phyloP scores from a whole-genome alignment of 2,888 invertebrate species.

The Epirrhoe tristata region DNA sequence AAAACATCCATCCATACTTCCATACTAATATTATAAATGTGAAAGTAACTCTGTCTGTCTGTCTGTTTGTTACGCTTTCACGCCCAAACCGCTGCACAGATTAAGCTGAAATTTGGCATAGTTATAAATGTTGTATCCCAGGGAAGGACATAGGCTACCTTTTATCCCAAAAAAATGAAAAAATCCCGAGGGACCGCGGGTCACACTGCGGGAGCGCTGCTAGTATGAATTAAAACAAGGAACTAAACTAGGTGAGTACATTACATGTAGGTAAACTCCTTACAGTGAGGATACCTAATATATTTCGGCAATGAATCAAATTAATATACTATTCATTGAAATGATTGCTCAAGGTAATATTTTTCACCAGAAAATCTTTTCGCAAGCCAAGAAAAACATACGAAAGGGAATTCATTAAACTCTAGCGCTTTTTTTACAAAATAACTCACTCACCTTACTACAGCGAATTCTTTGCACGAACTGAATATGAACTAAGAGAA shows the following conservation, averaged over 20 bases:
- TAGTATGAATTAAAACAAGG: not conserved
- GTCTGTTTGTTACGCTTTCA: too few species aligned
- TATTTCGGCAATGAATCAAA: not conserved
- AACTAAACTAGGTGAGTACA: not conserved
- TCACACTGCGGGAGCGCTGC: too few species aligned
- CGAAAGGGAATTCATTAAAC: constrained; percentile 12
- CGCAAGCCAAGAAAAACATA: constrained; percentile 18
- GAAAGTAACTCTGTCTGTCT: too few species aligned
- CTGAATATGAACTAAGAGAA: constrained; percentile 23
- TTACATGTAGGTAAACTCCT: not conserved
- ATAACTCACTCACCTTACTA: constrained; percentile 34
- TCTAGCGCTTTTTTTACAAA: constrained; percentile 9
- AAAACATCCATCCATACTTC: too few species aligned
- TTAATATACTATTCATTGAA: not conserved
- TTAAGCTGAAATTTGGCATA: too few species aligned
- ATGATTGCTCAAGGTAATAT: constrained; percentile 21
- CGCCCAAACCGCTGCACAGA: too few species aligned
- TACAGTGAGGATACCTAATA: not conserved
- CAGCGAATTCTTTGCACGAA: constrained; percentile 12
- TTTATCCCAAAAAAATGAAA: too few species aligned
- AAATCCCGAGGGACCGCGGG: too few species aligned
- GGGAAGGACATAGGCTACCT: too few species aligned
- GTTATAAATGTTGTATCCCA: too few species aligned
- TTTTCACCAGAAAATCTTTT: constrained; percentile 17
- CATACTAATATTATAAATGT: too few species aligned